Evolutionary conservation across 1,140 invertebrate species (phyloP), one percentile per base, ranked within the genome.

Genomic region (Globodera rostochiensis): DNA sequence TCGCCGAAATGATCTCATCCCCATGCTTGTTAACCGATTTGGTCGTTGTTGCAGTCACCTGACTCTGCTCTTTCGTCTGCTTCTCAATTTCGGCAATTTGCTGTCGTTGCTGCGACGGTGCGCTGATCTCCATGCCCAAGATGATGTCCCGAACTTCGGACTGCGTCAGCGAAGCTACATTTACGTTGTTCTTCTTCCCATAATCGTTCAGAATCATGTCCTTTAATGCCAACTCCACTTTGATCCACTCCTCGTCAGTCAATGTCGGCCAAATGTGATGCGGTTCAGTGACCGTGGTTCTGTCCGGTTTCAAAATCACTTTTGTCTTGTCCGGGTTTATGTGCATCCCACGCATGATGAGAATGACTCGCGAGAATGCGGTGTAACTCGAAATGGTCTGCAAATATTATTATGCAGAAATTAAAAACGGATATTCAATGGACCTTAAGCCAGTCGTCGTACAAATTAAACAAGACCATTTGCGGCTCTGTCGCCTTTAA

Each of bases 81-180:
- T 99, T 99, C 90, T 99, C 98, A 87, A 99, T 99, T 91, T 99
- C 98, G 3, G 97, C 97, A 85, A 99, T 99, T 91, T 99, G 97
- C 90, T 99, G 97, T 73, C 98, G 92, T 90, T 99, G 97, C 0
- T 96, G 96, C 0, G 96, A 98, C 0, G 98, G 98, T 0, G 98
- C 97, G 57, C 95, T 97, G 82, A 99, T 99, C 91, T 99, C 98
- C 97, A 99, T 99, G 89, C 98, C 98, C 47, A 99, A 92, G 87
- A 99, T 98, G 81, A 99, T 99, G 90, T 99, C 98, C 81, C 97
- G 93, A 87, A 99, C 98, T 92, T 99, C 97, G 0, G 96, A 98
- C 89, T 99, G 97, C 0, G 97, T 99, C 13, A 99, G 91, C 0
- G 97, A 99, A 0, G 96, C 96, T 0, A 99, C 97, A 90, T 99